phyloP scores from a whole-genome alignment of 2,888 invertebrate species.

The Caenorhabditis uteleia region DNA sequence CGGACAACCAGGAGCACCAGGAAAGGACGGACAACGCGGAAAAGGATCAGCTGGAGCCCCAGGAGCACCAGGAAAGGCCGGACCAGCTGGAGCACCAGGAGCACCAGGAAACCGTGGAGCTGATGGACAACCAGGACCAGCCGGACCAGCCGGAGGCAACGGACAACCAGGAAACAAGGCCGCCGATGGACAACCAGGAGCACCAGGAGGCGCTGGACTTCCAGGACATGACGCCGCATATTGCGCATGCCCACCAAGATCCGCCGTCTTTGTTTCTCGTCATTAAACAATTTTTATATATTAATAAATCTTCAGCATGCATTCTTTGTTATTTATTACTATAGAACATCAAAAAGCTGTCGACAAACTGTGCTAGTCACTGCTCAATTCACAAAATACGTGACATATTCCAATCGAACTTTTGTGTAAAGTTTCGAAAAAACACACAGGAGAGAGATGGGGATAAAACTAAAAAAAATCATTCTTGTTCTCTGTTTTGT shows the following conservation, averaged over 20 bases:
- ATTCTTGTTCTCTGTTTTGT: too few relatives aligned
- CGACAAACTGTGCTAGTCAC: too few relatives aligned
- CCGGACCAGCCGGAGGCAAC: conserved; percentile 47
- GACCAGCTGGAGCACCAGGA: conserved; percentile 47
- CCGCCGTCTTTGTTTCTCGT: conserved; percentile 39
- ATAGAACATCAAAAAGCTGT: too few relatives aligned
- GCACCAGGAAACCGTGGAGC: conserved; percentile 40
- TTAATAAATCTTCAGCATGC: neutral
- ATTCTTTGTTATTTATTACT: too few relatives aligned
- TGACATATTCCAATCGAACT: too few relatives aligned
- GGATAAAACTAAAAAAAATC: too few relatives aligned
- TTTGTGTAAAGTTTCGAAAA: too few relatives aligned
- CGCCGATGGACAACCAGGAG: conserved; percentile 48
- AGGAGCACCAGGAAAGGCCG: conserved; percentile 51
- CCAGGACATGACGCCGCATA: conserved; percentile 56
- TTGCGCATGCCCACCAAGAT: conserved; percentile 54
- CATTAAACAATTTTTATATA: neutral
- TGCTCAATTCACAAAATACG: too few relatives aligned
- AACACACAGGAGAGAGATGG: too few relatives aligned
- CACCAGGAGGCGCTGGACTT: conserved; percentile 48
- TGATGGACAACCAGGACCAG: conserved; percentile 47
- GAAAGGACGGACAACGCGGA: conserved; percentile 53
- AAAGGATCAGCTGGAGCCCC: conserved; percentile 48
- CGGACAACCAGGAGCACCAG: conserved; percentile 55
- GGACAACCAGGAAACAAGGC: conserved; percentile 47